Base-by-base conservation (phyloP, 2,797 vertebrate genomes). In the Scarus forsteni region DNA sequence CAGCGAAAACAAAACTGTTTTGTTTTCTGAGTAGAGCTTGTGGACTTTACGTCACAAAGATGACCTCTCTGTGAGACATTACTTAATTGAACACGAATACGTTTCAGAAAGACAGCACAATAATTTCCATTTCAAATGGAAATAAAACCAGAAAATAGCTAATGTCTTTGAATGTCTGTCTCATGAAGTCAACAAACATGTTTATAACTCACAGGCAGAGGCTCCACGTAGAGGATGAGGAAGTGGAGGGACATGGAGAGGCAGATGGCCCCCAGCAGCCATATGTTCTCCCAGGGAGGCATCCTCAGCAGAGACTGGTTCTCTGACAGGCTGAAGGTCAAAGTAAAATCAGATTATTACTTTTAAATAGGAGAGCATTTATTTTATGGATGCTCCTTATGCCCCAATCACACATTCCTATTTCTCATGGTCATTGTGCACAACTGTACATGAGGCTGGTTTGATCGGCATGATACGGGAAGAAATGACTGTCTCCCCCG, bases 171-270 rank as follows among this genome's bases (percentile, higher is more conserved):
- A 43, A 53, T 15, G 3, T 10, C 11, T 13, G 15, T 9, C 6
- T 7, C n/a, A 38, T 39, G 13, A 13, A n/a, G 6, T 46, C 36
- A 45, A 15, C 4, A 45, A 39, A 11, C 18, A 1, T 36, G 52
- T 40, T 15, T 14, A 6, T 51, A 44, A 86, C 93, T 90, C 86
- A 99, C 98, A 48, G 98, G 98, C 83, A 99, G 91, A 1, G 98
- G 98, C 61, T 99, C 98, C 84, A 99, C 98, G 0, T 99, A 98
- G 89, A 99, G 96, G 92, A 99, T 99, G 64, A 99, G 95, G 94
- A 99, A 99, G 85, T 99, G 98, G 60, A 99, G 97, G 0, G 98
- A 98, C 98, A 99, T 99, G 79, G 98, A 99, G 80, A 99, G 94
- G 92, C 98, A 98, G 90, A 99, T 99, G 67, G 98, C 97, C 7